These are phyloP conservation scores for Macrotus californicus DNA, from an alignment of 2,113 vertebrate species.

Conservation along the genomic window DNA sequence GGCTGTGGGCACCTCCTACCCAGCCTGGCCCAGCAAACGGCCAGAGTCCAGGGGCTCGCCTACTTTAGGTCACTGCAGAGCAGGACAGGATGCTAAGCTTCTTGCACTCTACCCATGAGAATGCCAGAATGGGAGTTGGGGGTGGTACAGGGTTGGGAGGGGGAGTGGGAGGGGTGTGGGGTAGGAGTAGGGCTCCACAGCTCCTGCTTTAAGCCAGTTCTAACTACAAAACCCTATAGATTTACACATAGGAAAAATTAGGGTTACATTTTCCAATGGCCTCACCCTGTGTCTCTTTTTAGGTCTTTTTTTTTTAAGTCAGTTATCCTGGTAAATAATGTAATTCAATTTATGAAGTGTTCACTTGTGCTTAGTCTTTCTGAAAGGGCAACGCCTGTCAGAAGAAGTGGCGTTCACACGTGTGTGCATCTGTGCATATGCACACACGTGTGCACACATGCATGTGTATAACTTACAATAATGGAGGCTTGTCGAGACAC, in stretches of 20 bases:
- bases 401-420: fast-evolving
- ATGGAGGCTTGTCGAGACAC: neutral
- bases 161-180: fast-evolving
- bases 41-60: neutral
- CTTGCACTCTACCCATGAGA: neutral
- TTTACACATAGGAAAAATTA: neutral
- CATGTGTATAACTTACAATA: fast-evolving
- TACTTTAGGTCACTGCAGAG: neutral
- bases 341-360: neutral
- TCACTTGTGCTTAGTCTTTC: neutral
- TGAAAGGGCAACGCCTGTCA: neutral
- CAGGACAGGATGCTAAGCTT: neutral
- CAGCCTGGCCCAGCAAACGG: neutral
- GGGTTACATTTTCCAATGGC: neutral
- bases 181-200: neutral
- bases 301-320: neutral
- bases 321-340: neutral
- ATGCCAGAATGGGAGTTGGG: neutral
- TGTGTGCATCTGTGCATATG: fast-evolving
- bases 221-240: neutral
- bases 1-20: neutral
- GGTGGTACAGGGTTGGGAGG: neutral
- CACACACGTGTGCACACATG: neutral
- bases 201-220: neutral
- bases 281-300: neutral